These are phyloP conservation scores for Meganola albula DNA, from an alignment of 2,888 invertebrate genomes.

Conservation along the genomic window DNA sequence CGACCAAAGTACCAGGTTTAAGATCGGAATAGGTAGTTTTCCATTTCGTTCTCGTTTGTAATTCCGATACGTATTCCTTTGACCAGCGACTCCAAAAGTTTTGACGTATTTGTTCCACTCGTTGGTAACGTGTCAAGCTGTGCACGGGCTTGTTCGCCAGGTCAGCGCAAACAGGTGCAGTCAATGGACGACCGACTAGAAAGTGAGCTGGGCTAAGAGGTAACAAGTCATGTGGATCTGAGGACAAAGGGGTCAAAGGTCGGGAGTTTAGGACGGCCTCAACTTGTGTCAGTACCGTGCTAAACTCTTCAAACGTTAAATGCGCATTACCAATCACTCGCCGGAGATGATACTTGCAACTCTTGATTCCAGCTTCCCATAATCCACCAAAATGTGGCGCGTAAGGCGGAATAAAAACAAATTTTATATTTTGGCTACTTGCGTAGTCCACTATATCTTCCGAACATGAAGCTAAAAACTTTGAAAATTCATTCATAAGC, in stretches of 20 bases:
- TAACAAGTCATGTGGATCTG: slow-evolving; percentile 1
- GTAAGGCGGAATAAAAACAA: slow-evolving; percentile 6
- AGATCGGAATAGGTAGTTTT: background rate
- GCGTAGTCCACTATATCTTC: too few relatives aligned
- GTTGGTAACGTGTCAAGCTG: slow-evolving; percentile 2
- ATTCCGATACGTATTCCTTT: slow-evolving; percentile 3
- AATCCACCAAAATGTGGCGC: slow-evolving; percentile 10
- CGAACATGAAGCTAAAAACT: too few relatives aligned
- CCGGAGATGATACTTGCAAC: slow-evolving; percentile 2
- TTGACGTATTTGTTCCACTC: slow-evolving; percentile 4
- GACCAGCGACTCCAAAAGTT: slow-evolving; percentile 4
- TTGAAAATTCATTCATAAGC: slow-evolving; percentile 2
- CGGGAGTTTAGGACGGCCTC: slow-evolving; percentile 7
- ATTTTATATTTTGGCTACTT: too few relatives aligned
- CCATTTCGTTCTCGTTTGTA: background rate
- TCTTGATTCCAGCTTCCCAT: too few relatives aligned
- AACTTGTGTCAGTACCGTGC: slow-evolving; percentile 9
- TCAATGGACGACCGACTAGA: slow-evolving; percentile 5
- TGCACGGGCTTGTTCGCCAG: too few relatives aligned
- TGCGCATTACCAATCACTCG: slow-evolving; percentile 5
- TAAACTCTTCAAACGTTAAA: slow-evolving; percentile 5
- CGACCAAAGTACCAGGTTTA: background rate
- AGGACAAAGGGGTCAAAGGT: slow-evolving; percentile 6
- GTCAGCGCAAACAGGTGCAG: slow-evolving; percentile 2
- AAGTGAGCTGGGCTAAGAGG: slow-evolving; percentile 3